A percentile compares a stretch with the other conserved stretches of the same genome.
Evolutionary conservation across 1,140 invertebrate genomes (phyloP).

Genomic region (Drosophila nasuta): DNA sequence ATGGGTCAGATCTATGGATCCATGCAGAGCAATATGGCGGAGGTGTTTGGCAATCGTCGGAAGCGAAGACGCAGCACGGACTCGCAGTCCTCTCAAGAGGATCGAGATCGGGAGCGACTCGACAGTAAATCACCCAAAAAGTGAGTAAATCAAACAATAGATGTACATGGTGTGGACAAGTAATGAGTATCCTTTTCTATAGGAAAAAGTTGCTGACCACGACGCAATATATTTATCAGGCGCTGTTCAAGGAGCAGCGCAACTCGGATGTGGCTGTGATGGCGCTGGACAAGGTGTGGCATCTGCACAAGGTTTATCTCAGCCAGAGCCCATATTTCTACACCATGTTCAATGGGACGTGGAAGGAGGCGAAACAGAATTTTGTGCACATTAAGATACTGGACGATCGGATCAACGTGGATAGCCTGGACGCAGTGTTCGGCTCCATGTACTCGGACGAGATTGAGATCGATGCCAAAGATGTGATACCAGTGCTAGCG

Average conservation of each 20-base stretch:
- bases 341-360: slow-evolving; percentile 94
- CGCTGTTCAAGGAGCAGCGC: slow-evolving; percentile 91
- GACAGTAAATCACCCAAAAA: slow-evolving; percentile 71
- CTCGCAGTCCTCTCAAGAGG: slow-evolving; percentile 44
- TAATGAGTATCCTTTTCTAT: slow-evolving; percentile 33
- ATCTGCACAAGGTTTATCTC: slow-evolving; percentile 92
- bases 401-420: slow-evolving; percentile 90
- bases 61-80: slow-evolving; percentile 78
- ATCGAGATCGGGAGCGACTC: slow-evolving; percentile 51
- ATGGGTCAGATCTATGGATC: slow-evolving; percentile 79
- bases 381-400: slow-evolving; percentile 90
- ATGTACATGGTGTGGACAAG: neutral
- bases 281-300: slow-evolving; percentile 90
- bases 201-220: slow-evolving; percentile 91
- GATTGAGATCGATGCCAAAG: slow-evolving; percentile 89
- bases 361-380: slow-evolving; percentile 90
- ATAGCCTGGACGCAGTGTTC: slow-evolving; percentile 90
- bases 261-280: slow-evolving; percentile 91
- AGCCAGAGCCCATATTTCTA: slow-evolving; percentile 93
- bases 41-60: slow-evolving; percentile 67
- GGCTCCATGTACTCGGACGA: slow-evolving; percentile 93
- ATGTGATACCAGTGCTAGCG: slow-evolving; percentile 90
- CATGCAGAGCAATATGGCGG: slow-evolving; percentile 69
- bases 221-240: slow-evolving; percentile 92
- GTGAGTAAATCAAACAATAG: slow-evolving; percentile 47